These are phyloP conservation scores for Phrixothrix hirtus DNA, from an alignment of 2,888 invertebrate species.

Conservation along the genomic window DNA sequence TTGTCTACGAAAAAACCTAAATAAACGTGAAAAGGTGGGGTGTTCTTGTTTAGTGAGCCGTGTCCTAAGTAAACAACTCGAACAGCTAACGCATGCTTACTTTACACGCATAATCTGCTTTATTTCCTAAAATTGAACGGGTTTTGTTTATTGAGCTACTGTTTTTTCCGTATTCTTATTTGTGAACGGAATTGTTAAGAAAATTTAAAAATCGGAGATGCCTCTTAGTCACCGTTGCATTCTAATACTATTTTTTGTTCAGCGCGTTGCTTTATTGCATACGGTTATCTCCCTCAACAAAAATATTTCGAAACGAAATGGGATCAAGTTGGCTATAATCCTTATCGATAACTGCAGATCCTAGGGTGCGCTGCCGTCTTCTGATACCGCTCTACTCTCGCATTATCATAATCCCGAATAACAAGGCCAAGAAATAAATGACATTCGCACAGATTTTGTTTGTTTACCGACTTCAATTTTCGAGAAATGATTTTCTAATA, in stretches of 20 bases:
- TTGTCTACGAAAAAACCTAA: conserved; percentile 14
- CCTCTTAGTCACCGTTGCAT: conserved; percentile 4
- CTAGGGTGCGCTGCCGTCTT: conserved; percentile 24
- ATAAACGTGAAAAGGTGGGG: conserved; percentile 10
- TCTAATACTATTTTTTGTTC: conserved; percentile 3
- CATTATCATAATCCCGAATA: conserved; percentile 33
- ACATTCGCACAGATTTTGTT: conserved; percentile 23
- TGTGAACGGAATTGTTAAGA: too few species aligned
- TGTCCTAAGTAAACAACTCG: conserved; percentile 11
- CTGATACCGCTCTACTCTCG: conserved; percentile 25
- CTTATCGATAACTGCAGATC: conserved; percentile 32
- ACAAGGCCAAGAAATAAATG: conserved; percentile 29
- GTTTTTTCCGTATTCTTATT: too few species aligned
- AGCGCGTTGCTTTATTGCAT: conserved; percentile 5
- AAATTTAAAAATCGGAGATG: conserved; percentile 5
- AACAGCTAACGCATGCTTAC: conserved; percentile 2
- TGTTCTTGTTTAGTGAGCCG: conserved; percentile 2
- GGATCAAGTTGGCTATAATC: conserved; percentile 25
- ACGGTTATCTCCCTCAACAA: conserved; percentile 9
- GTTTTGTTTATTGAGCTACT: background rate
- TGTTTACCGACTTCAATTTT: conserved; percentile 21
- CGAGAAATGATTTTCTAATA: conserved; percentile 8
- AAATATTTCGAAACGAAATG: conserved; percentile 25
- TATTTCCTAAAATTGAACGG: background rate
- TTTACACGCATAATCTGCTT: conserved; percentile 6